phyloP scores from a whole-genome alignment of 2,888 invertebrate genomes.

The Atethmia centrago region DNA sequence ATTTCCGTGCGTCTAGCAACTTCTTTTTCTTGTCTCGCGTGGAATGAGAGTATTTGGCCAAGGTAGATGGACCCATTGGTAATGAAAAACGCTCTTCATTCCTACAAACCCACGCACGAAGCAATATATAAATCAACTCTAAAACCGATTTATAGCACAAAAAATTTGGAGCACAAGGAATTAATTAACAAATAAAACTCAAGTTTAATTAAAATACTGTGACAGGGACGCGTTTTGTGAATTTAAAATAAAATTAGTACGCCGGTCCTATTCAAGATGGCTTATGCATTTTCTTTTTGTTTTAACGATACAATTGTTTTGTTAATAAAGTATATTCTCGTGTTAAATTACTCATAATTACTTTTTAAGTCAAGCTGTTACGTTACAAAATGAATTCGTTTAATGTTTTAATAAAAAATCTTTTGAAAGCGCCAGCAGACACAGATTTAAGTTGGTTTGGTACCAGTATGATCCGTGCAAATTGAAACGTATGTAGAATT shows the following conservation, averaged over 20 bases:
- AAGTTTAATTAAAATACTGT: conserved; percentile 59
- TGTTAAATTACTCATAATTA: conserved; percentile 34
- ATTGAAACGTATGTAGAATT: neutral
- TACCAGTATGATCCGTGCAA: neutral
- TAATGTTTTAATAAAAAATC: conserved; percentile 22
- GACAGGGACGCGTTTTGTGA: conserved; percentile 57
- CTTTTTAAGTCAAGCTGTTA: conserved; percentile 32
- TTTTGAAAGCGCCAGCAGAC: neutral
- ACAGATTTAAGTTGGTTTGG: neutral
- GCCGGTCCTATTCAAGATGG: conserved; percentile 2
- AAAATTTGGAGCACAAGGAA: conserved; percentile 31
- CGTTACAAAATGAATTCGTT: conserved; percentile 28
- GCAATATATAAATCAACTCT: conserved; percentile 9
- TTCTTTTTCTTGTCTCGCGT: too few relatives aligned
- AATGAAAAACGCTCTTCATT: neutral
- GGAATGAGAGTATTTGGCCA: too few relatives aligned
- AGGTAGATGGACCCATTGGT: too few relatives aligned
- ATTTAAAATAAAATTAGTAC: conserved; percentile 56
- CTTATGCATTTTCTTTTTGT: conserved; percentile 38
- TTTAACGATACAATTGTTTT: conserved; percentile 18
- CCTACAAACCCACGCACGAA: neutral
- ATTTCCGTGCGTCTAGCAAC: too few relatives aligned
- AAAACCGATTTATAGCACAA: conserved; percentile 19
- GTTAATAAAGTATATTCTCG: conserved; percentile 16
- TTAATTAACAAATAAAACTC: conserved; percentile 53